Base-by-base conservation (phyloP, 2,113 vertebrate species). In the Elaphurus davidianus region DNA sequence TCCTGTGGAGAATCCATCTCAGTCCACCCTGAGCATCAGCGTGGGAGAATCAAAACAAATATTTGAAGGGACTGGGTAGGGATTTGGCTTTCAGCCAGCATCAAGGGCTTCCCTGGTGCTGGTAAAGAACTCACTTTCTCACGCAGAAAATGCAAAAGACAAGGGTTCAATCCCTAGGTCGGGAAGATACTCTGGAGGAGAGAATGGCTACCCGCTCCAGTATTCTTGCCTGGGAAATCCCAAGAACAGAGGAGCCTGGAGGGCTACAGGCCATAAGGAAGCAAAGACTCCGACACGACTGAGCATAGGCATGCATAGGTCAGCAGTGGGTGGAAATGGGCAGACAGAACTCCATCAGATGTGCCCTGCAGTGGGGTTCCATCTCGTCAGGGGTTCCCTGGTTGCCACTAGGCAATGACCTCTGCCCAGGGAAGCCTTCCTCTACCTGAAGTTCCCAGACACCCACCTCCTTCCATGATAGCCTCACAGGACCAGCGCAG, bases 201-300 rank as follows among this genome's bases (percentile, higher is more conserved):
- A 43, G 23, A 76, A 43, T 27, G 40, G 23, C 71, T 27, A 27
- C 71, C 71, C 3, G 7, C 23, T 43, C 40, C 40, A 76, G 71
- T 27, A 76, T 43, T 27, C 40, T 76, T 43, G 40, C 71, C 71
- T 14, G 6, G 11, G 4, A n/a, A 43, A 27, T 14, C 36, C 71
- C 71, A 43, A 7, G 36, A 27, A 7, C 71, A 76, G 12, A 76
- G 19, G 71, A 3, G 12, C 36, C 36, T 7, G 36, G 71, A 43
- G 23, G 71, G 40, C 40, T 27, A 27, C 40, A 27, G 21, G 14
- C 23, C 40, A 43, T 43, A 23, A 27, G 40, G 40, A 11, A 40
- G 6, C 40, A 15, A 40, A 76, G 71, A 76, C 6, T 43, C 23
- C 0, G 12, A 43, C 3, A 13, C 0, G 1, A 25, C 71, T 15